Conservation (phyloP, 2,888 invertebrate genomes). For the Agrochola lychnidis region DNA sequence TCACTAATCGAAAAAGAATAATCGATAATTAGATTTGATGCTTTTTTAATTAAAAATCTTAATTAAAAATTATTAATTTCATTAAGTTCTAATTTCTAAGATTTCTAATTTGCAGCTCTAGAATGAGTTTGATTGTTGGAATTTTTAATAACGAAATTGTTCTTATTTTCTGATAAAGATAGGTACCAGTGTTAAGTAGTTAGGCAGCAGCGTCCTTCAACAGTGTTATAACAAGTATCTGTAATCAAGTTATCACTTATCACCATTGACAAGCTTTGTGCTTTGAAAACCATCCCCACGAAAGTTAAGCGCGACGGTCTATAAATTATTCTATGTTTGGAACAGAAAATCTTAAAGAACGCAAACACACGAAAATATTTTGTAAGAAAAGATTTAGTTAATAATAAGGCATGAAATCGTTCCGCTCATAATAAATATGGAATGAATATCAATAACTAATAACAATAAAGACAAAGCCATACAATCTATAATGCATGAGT, state of each 20-base stretch:
- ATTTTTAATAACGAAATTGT: conserved; percentile 14
- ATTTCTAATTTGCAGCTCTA: conserved; percentile 55
- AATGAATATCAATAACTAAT: conserved; percentile 17
- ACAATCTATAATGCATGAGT: neutral
- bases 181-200: neutral
- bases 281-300: neutral
- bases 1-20: conserved; percentile 63
- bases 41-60: conserved; percentile 64
- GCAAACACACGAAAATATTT: neutral
- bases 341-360: neutral
- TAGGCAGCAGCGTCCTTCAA: too few species aligned
- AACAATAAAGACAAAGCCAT: conserved; percentile 17
- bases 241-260: conserved; percentile 12
- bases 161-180: conserved; percentile 23
- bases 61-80: conserved; percentile 63
- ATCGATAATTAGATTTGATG: conserved; percentile 63
- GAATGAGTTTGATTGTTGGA: conserved; percentile 35
- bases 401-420: neutral
- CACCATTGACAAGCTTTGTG: neutral
- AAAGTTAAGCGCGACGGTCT: neutral
- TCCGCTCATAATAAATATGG: neutral
- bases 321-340: neutral
- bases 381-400: neutral
- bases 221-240: neutral
- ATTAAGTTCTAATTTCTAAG: conserved; percentile 62